Conservation (phyloP, 1,140 invertebrate species). For the Drosophila leontia region DNA sequence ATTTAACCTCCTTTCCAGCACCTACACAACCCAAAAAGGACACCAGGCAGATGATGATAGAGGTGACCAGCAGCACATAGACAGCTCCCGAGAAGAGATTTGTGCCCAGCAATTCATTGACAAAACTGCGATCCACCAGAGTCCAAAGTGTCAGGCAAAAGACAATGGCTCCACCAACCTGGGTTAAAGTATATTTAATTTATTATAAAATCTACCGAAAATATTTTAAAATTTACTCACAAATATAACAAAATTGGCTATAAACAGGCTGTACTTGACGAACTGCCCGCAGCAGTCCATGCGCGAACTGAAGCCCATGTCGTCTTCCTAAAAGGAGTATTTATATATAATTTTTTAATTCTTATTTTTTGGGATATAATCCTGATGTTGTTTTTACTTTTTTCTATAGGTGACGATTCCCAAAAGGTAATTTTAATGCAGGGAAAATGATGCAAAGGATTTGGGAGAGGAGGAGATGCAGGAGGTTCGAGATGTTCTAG, state of each 20-base stretch:
- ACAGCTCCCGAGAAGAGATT: slow-evolving; percentile 93
- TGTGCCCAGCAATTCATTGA: slow-evolving; percentile 92
- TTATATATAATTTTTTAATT: neutral
- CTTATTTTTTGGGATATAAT: neutral
- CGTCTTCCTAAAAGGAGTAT: slow-evolving; percentile 80
- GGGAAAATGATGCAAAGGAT: slow-evolving; percentile 21
- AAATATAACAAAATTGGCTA: slow-evolving; percentile 94
- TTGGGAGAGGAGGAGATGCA: slow-evolving; percentile 13
- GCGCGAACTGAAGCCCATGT: slow-evolving; percentile 90
- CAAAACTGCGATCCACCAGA: slow-evolving; percentile 92
- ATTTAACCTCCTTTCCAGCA: slow-evolving; percentile 94
- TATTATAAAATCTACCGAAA: no score
- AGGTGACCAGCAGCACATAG: slow-evolving; percentile 92
- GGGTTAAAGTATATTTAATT: neutral
- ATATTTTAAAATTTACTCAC: slow-evolving; percentile 87
- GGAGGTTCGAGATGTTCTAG: slow-evolving; percentile 30
- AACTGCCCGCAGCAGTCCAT: slow-evolving; percentile 92
- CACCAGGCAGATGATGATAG: slow-evolving; percentile 90
- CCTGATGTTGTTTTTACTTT: slow-evolving; percentile 13
- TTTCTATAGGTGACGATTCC: slow-evolving; percentile 5
- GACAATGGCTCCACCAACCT: slow-evolving; percentile 92
- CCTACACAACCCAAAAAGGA: slow-evolving; percentile 95
- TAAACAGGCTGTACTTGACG: slow-evolving; percentile 94
- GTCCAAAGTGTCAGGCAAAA: slow-evolving; percentile 93
- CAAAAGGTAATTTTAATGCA: slow-evolving; percentile 2